Evolutionary conservation across 1,140 invertebrate species (phyloP).

Genomic region (Drosophila orosa): DNA sequence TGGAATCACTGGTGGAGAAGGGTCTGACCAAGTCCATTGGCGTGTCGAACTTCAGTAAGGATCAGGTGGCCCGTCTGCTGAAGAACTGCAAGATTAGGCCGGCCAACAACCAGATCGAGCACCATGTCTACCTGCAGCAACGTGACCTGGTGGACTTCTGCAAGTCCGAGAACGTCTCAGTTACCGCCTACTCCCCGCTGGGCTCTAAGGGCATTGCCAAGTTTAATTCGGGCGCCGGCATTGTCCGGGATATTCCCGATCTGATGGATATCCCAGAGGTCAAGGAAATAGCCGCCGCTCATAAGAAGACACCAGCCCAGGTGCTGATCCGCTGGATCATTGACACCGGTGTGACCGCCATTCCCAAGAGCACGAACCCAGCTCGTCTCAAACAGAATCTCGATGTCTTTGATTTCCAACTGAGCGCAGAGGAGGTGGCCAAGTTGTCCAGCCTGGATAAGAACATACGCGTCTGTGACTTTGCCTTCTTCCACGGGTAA

Average conservation of each 20-base stretch:
- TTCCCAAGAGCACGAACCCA: conserved; percentile 93
- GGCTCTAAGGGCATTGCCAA: conserved; percentile 88
- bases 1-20: conserved; percentile 89
- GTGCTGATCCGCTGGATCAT: conserved; percentile 91
- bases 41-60: conserved; percentile 92
- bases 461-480: conserved; percentile 88
- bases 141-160: conserved; percentile 90
- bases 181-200: conserved; percentile 94
- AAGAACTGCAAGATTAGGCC: conserved; percentile 88
- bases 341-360: conserved; percentile 89
- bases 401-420: conserved; percentile 87
- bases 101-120: conserved; percentile 91
- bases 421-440: conserved; percentile 86
- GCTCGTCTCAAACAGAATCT: conserved; percentile 88
- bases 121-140: conserved; percentile 94
- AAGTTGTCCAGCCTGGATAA: conserved; percentile 86
- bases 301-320: conserved; percentile 91
- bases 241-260: conserved; percentile 86
- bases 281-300: conserved; percentile 87
- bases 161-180: conserved; percentile 87
- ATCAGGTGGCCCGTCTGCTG: conserved; percentile 88
- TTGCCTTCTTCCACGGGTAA: conserved; percentile 86
- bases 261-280: conserved; percentile 89
- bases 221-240: conserved; percentile 84
- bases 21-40: conserved; percentile 90